phyloP scores from a whole-genome alignment of 2,113 vertebrate species.

The Amblyopsis rosae region DNA sequence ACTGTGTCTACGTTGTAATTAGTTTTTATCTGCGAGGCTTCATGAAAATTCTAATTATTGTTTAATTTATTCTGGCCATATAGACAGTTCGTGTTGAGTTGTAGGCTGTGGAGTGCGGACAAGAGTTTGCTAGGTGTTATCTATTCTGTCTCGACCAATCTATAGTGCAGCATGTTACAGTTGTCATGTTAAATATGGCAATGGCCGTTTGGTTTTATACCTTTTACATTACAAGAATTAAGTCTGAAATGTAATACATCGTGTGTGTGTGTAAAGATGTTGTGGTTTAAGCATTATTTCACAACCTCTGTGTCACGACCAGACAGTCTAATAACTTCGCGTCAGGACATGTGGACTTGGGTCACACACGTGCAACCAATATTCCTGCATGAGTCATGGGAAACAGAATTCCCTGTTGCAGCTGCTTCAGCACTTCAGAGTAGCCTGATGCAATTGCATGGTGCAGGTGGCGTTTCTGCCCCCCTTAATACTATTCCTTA shows the following conservation, averaged over 20 bases:
- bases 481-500: not conserved
- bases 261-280: not conserved
- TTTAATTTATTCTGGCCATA: slow-evolving; percentile 1
- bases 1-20: not conserved
- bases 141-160: slow-evolving; percentile 6
- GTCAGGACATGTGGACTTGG: not conserved
- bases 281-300: no score
- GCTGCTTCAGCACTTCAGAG: slow-evolving; percentile 28
- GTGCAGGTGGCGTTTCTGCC: not conserved
- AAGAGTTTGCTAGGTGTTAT: slow-evolving; percentile 27
- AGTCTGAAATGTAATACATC: no score
- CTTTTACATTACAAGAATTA: not conserved
- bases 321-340: not conserved
- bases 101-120: no score
- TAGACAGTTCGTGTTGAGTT: no score
- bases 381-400: slow-evolving; percentile 23
- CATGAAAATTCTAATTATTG: not conserved
- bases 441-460: not conserved
- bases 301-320: no score
- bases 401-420: slow-evolving; percentile 42
- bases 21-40: not conserved
- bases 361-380: not conserved
- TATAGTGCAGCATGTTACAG: slow-evolving; percentile 26
- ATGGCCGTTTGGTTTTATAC: not conserved
- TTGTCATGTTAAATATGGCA: slow-evolving; percentile 17